Evolutionary conservation across 2,113 vertebrate species (phyloP), one percentile per base, ranked within the genome.

Genomic region (Tinamus guttatus): DNA sequence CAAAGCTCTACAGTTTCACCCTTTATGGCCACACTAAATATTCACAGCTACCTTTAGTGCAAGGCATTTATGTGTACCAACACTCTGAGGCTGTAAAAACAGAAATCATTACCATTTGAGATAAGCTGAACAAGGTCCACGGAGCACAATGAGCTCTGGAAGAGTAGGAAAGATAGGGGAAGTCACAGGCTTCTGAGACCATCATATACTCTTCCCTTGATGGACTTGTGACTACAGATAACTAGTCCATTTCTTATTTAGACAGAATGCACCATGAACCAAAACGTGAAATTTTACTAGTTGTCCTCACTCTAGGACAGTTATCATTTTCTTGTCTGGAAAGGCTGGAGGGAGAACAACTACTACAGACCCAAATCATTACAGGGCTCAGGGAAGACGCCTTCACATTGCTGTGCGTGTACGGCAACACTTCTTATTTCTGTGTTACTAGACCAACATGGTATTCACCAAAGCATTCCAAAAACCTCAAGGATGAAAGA

Each of bases 361-460:
- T 54, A 70, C 36, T 18, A 70, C 6, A 32, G 45, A 78, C 9
- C 24, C 22, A 85, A 58, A 82, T 22, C 24, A 1, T 56, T 34
- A 43, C 2, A 5, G 7, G 28, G 36, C 56, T 75, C 60, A 87
- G 15, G 56, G 74, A 70, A 47, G 12, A 80, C 19, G 34, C 47
- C 62, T 60, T 90, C 25, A n/a, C 9, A 1, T 41, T 49, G 19
- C 58, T 54, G 28, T 1, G 1, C 8, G 65, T 11, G 9, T 54
- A 64, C 21, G 75, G 56, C 54, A 79, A 75, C 32, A 34, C 51
- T 25, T 60, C 0, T 0, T 41, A 13, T 80, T 86, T 69, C 38
- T 38, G 30, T 52, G 25, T 52, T 69, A 60, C 16, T 9, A 43
- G 43, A 79, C 25, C 47, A 59, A 0, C 0, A 22, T 1, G 3